These are phyloP conservation scores for Tetraneura akinire DNA, from an alignment of 1,140 invertebrate species.

Conservation along the genomic window DNA sequence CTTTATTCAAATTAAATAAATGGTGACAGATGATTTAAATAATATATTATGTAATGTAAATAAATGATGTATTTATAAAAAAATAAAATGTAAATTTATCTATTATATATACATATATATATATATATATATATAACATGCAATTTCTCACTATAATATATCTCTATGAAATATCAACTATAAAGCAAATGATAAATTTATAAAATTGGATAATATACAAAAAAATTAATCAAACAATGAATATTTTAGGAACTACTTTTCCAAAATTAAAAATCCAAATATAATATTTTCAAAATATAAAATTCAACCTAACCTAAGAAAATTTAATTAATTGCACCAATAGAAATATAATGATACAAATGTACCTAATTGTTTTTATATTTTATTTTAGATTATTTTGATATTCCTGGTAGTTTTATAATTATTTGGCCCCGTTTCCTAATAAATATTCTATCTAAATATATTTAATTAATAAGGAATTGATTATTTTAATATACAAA, in stretches of 20 bases:
- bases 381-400: conserved; percentile 4
- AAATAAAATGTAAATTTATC: not conserved
- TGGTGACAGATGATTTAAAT: not conserved
- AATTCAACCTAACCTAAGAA: not conserved
- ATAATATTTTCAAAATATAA: not conserved
- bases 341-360: conserved; percentile 2
- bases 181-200: not conserved
- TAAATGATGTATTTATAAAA: not conserved
- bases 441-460: conserved; percentile 1
- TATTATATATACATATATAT: not conserved
- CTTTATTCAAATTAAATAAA: not conserved
- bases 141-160: not conserved
- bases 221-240: not conserved
- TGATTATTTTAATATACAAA: conserved; percentile 7
- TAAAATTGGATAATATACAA: not conserved
- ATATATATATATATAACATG: conserved; percentile 4
- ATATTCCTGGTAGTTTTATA: not conserved
- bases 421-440: not conserved
- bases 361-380: not conserved
- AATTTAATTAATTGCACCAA: not conserved
- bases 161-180: not conserved
- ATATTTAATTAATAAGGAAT: not conserved
- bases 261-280: not conserved
- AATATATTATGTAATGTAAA: not conserved
- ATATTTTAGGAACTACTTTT: not conserved